Base-by-base conservation (phyloP, 2,888 invertebrate species). In the Andrena flavipes region DNA sequence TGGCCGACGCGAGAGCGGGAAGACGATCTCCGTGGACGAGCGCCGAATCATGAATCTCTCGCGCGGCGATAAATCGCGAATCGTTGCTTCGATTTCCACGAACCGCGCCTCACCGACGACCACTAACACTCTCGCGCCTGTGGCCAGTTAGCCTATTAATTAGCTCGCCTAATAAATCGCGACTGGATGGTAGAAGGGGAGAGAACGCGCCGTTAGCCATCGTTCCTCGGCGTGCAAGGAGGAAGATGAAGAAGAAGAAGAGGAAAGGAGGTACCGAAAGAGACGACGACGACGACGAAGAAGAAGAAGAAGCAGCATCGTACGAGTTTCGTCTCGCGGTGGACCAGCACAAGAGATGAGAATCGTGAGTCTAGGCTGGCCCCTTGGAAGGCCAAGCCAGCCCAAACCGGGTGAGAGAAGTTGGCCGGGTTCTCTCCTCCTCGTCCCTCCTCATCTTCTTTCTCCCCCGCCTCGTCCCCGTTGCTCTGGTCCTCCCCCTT, bases 111-210 rank as follows among this genome's bases (percentile, higher is more conserved):
- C 84, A 67, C 71, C 49, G 42, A 64, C 63, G 65, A 6, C 42
- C 67, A 68, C 78, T 33, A 49, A 65, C 68, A 72, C 60, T 3
- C 59, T 62, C 48, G 35, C 42, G 76, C 75, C 78, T 84, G 85
- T 85, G 81, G 72, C 84, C 81, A 83, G 85, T 76, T 88, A 84
- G 89, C 89, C 92, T 92, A 92, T 92, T 92, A 92, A 92, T 92
- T 92, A 92, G 90, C 90, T 91, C 86, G 84, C 85, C 87, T 91
- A 91, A 92, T 92, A 92, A 92, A 92, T 92, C 88, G 85, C 82
- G 84, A 81, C 76, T 82, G 79, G 63, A 56, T 71, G 49, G 59
- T 23, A 23, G 60, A 51, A 56, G 48, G 48, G 30, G 51, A 60
- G 75, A 30, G 71, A 59, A 67, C 65, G 70, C 76, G 76, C 56